Evolutionary conservation across 2,113 vertebrate genomes (phyloP).

Genomic region (Hepsetus odoe): DNA sequence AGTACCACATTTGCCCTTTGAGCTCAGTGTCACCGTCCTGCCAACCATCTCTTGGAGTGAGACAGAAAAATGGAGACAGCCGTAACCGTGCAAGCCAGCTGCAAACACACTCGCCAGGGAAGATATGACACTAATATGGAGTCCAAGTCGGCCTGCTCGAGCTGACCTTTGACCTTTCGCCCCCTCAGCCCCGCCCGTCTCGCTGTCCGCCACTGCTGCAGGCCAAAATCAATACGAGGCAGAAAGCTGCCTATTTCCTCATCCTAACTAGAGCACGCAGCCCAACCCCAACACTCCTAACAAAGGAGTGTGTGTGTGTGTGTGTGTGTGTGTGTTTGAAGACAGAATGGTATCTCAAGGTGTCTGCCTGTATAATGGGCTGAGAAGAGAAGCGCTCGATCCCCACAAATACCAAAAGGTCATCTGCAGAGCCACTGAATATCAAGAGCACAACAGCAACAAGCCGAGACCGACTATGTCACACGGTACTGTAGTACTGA

Average conservation of each 20-base stretch:
- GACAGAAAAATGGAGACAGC: background rate
- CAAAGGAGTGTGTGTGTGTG: constrained; percentile 61
- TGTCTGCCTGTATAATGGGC: constrained; percentile 70
- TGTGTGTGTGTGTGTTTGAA: constrained; percentile 65
- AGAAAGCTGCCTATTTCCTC: constrained; percentile 82
- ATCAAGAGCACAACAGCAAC: constrained; percentile 69
- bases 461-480: background rate
- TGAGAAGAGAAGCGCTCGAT: constrained; percentile 67
- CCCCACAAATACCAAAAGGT: constrained; percentile 80
- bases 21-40: background rate
- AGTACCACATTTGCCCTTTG: background rate
- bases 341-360: constrained; percentile 78
- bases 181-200: constrained; percentile 71
- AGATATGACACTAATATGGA: constrained; percentile 75
- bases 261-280: constrained; percentile 82
- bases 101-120: constrained; percentile 23
- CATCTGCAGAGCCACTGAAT: constrained; percentile 70
- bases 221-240: constrained; percentile 80
- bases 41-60: too few species aligned
- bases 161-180: constrained; percentile 77
- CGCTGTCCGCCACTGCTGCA: constrained; percentile 69
- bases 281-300: constrained; percentile 75
- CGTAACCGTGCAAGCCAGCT: background rate
- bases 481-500: too few species aligned
- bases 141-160: constrained; percentile 62